These are phyloP conservation scores for Pangasius mekongensis DNA, from an alignment of 2,797 vertebrate genomes.

Conservation along the genomic window DNA sequence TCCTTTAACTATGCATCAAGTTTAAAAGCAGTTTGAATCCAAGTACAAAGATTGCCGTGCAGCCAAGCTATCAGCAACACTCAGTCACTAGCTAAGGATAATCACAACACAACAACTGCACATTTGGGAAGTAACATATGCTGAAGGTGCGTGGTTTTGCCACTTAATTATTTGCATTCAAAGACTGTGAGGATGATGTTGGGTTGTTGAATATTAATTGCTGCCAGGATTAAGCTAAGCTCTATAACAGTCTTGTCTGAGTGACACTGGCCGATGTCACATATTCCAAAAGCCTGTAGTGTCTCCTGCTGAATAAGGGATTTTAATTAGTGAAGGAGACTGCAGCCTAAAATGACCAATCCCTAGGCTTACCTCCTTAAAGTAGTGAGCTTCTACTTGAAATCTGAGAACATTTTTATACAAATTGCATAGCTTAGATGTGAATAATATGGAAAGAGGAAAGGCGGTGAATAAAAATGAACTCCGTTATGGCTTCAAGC, in stretches of 20 bases:
- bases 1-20: background rate
- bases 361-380: background rate
- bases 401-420: background rate
- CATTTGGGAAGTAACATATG: slow-evolving; percentile 12
- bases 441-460: background rate
- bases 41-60: background rate
- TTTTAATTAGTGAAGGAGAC: slow-evolving; percentile 27
- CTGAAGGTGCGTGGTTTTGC: slow-evolving; percentile 20
- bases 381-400: background rate
- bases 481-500: slow-evolving; percentile 7
- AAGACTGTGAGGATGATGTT: slow-evolving; percentile 57
- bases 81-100: background rate
- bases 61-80: background rate
- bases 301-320: slow-evolving; percentile 42
- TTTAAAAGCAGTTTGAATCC: background rate
- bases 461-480: slow-evolving; percentile 26
- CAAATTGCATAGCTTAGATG: slow-evolving; percentile 7
- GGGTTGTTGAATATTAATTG: slow-evolving; percentile 62
- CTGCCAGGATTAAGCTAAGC: slow-evolving; percentile 60
- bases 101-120: background rate
- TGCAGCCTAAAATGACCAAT: slow-evolving; percentile 24
- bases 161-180: slow-evolving; percentile 57
- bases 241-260: slow-evolving; percentile 52
- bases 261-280: slow-evolving; percentile 42
- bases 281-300: slow-evolving; percentile 41